Evolutionary conservation across 1,140 invertebrate species (phyloP).

Genomic region (Bombus sylvicola): DNA sequence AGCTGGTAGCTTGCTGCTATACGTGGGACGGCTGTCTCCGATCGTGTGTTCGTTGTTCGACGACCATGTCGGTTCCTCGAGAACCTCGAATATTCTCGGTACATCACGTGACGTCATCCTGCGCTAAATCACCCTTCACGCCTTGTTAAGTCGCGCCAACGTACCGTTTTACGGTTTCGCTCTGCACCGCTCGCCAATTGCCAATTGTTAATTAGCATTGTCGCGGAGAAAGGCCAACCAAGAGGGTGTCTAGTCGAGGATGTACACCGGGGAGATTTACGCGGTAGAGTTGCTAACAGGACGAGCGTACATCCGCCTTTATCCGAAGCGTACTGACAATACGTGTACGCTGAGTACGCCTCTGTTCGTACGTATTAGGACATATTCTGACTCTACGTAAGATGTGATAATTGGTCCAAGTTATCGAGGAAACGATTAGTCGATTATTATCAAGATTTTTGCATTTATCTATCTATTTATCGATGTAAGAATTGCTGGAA

Average conservation of each 20-base stretch:
- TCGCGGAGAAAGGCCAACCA: slow-evolving; percentile 42
- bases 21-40: background rate
- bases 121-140: slow-evolving; percentile 77
- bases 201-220: slow-evolving; percentile 74
- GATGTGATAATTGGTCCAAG: no score
- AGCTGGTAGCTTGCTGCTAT: background rate
- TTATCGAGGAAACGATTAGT: no score
- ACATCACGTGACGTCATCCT: slow-evolving; percentile 75
- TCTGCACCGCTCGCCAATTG: slow-evolving; percentile 52
- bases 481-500: no score
- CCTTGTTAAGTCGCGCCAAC: slow-evolving; percentile 73
- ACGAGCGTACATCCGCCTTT: slow-evolving; percentile 33
- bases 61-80: background rate
- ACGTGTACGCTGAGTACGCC: no score
- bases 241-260: slow-evolving; percentile 40
- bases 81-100: slow-evolving; percentile 32
- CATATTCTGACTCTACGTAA: no score
- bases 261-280: slow-evolving; percentile 48
- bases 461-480: no score
- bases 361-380: no score
- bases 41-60: slow-evolving; percentile 4
- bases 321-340: background rate
- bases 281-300: background rate
- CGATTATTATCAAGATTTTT: no score
- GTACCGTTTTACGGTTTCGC: slow-evolving; percentile 76